These are phyloP conservation scores for Cottoperca gobio DNA, from an alignment of 2,797 vertebrate genomes.

Conservation along the genomic window DNA sequence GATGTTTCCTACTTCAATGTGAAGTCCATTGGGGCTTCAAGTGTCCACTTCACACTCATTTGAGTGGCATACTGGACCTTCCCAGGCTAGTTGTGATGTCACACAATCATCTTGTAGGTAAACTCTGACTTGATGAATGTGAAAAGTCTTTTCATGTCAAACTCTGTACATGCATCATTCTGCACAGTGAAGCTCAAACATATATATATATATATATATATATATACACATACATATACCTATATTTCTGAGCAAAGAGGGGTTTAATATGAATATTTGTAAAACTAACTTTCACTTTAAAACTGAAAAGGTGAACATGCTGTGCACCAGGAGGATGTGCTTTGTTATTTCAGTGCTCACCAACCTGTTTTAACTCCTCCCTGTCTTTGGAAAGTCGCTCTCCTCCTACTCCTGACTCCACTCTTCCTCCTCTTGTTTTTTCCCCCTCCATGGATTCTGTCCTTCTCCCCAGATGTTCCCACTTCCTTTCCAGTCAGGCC, in stretches of 20 bases:
- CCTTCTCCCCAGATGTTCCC: constrained; percentile 79
- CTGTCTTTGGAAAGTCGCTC: constrained; percentile 72
- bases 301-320: constrained; percentile 21
- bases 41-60: constrained; percentile 5
- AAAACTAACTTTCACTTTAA: neutral
- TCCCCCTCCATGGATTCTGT: constrained; percentile 60
- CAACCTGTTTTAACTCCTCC: constrained; percentile 68
- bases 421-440: constrained; percentile 53
- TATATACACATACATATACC: no score
- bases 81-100: neutral
- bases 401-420: constrained; percentile 60
- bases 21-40: constrained; percentile 3
- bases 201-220: no score
- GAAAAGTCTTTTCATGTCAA: neutral
- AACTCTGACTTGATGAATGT: constrained; percentile 1
- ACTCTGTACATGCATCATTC: neutral
- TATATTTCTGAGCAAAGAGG: neutral
- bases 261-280: neutral
- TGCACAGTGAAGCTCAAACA: no score
- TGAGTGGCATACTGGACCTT: neutral
- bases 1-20: neutral
- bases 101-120: neutral
- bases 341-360: constrained; percentile 41
- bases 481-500: constrained; percentile 77
- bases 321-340: constrained; percentile 15